Evolutionary conservation across 2,888 invertebrate genomes (phyloP).

Genomic region (Stenodema calcarata): DNA sequence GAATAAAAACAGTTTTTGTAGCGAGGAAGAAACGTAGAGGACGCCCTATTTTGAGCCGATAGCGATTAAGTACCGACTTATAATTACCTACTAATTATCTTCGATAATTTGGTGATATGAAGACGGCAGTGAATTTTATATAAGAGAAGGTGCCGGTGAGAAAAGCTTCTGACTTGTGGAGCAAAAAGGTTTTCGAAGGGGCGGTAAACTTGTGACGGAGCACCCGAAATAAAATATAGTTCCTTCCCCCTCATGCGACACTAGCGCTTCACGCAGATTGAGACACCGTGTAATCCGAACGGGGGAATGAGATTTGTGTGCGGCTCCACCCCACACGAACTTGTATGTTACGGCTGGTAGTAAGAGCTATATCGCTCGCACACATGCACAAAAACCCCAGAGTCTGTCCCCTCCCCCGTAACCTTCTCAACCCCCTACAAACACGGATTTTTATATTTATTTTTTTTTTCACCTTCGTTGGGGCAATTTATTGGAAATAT

Average conservation of each 20-base stretch:
- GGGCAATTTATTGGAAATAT: neutral
- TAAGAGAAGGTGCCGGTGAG: no score
- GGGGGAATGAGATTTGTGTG: constrained; percentile 21
- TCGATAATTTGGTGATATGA: no score
- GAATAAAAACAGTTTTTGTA: no score
- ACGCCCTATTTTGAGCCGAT: no score
- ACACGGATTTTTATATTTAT: neutral
- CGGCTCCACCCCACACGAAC: neutral
- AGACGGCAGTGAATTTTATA: no score
- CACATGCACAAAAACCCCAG: neutral
- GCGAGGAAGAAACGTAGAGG: no score
- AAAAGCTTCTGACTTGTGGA: no score
- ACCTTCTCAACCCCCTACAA: neutral
- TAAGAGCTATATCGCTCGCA: neutral
- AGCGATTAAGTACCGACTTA: no score
- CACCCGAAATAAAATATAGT: constrained; percentile 10
- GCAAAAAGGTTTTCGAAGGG: neutral
- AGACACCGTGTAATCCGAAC: constrained; percentile 11
- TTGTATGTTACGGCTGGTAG: neutral
- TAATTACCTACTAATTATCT: no score
- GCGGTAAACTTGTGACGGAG: neutral
- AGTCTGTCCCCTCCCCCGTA: neutral
- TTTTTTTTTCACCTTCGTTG: neutral
- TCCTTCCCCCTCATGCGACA: neutral
- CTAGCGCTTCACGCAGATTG: constrained; percentile 7